Evolutionary conservation across 2,888 invertebrate genomes (phyloP), one percentile per base, ranked within the genome.

Genomic region (Caenorhabditis virilis): DNA sequence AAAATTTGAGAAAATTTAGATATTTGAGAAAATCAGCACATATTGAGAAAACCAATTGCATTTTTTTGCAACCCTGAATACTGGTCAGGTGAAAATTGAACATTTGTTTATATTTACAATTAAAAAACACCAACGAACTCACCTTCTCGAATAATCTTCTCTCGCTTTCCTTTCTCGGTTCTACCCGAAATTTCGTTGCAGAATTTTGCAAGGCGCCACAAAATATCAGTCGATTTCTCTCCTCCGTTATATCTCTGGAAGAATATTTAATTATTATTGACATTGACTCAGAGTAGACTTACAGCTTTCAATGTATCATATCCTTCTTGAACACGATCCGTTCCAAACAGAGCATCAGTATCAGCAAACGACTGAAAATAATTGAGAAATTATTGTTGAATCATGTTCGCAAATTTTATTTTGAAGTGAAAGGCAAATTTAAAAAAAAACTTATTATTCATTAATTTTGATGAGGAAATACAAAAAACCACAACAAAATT

Each of bases 141-240:
- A 65, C 76, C 80, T 55, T 80, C 80, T 26, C 51, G 26, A 33
- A 80, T 47, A 30, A 74, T 53, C 11, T 70, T 66, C 64, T 80
- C 80, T 55, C 73, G 66, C 55, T 70, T 70, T 27, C 64, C 55
- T 42, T 71, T 68, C 41, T 71, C 71, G 9, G 47, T 47, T 22
- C 56, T 30, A 16, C 50, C 54, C 22, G 52, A 54, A 22, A 65
- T 65, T 16, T 61, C 49, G 50, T 80, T 69, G 49, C 76, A 78
- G 22, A 74, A 68, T 36, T 76, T 73, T 13, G 78, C 76, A 2
- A 75, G 53, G 30, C 79, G 66, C 79, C 79, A 79, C 16, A 79
- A 63, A 13, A 77, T 9, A 52, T 80, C 76, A 20, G 63, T 52
- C 36, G 76, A 50, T 22, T 69, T 53, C 35, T 69, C 52, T 15